Conservation (phyloP, 2,888 invertebrate species). For the Alviniconcha strummeri region DNA sequence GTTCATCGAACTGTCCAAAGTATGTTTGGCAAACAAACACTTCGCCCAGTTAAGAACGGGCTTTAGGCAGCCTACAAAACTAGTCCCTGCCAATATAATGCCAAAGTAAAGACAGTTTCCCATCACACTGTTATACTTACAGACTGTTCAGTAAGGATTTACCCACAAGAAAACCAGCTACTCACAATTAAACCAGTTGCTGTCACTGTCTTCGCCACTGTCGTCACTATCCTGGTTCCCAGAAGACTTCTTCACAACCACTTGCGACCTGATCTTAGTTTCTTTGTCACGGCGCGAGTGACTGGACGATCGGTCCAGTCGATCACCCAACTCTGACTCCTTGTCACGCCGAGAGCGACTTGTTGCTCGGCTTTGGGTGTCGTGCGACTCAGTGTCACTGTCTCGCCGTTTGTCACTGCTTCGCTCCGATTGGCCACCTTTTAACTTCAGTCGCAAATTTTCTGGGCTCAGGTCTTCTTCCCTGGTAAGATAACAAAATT, state of each 20-base stretch:
- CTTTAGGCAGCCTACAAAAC: too few species aligned
- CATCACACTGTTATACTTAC: too few species aligned
- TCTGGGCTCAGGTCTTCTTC: conserved; percentile 56
- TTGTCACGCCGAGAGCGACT: conserved; percentile 43
- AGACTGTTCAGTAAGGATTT: too few species aligned
- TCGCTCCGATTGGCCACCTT: conserved; percentile 38
- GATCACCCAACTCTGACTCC: conserved; percentile 33
- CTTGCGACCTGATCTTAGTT: conserved; percentile 51
- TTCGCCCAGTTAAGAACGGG: too few species aligned
- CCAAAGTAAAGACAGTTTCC: too few species aligned
- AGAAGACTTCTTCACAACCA: conserved; percentile 48
- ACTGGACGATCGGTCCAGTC: conserved; percentile 38
- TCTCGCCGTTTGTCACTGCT: conserved; percentile 48
- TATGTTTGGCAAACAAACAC: too few species aligned
- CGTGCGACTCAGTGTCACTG: conserved; percentile 47
- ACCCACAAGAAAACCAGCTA: not conserved
- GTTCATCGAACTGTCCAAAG: too few species aligned
- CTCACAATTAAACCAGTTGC: conserved; percentile 44
- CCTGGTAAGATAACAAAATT: conserved; percentile 26
- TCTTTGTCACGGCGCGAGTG: conserved; percentile 45
- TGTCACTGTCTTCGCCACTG: conserved; percentile 45
- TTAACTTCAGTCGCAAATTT: conserved; percentile 56
- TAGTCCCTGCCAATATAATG: too few species aligned
- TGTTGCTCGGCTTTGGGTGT: conserved; percentile 35
- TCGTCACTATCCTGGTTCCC: conserved; percentile 49